Conservation (phyloP, 2,113 vertebrate genomes). For the Oophaga pumilio region DNA sequence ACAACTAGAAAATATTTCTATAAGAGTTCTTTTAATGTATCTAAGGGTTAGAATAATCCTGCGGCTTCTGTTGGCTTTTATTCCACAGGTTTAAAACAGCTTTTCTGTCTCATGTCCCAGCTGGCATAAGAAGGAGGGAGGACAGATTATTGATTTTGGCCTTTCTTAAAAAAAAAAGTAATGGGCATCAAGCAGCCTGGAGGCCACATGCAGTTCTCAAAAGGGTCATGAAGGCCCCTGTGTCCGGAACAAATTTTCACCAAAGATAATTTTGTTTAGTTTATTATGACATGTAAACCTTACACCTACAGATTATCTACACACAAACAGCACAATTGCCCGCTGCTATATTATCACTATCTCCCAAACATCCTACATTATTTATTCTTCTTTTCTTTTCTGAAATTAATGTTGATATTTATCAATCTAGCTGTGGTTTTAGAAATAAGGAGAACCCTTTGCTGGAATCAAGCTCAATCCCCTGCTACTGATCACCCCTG, state of each 20-base stretch:
- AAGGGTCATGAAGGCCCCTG: conserved; percentile 28
- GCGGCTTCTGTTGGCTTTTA: not conserved
- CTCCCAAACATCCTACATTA: not conserved
- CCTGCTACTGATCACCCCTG: conserved; percentile 36
- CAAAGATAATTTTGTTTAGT: not conserved
- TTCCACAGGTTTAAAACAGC: conserved; percentile 15
- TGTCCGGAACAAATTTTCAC: conserved; percentile 8
- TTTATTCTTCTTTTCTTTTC: not conserved
- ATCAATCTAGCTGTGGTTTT: not conserved
- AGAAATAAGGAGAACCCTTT: conserved; percentile 6
- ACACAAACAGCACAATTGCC: not conserved
- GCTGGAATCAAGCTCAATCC: conserved; percentile 9
- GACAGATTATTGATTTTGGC: conserved; percentile 22
- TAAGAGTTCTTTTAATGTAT: not conserved
- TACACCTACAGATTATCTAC: not conserved
- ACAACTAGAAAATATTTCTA: not conserved
- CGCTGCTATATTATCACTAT: not conserved
- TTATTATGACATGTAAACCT: not conserved
- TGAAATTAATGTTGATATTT: not conserved
- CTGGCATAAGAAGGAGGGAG: conserved; percentile 13
- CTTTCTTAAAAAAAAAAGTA: not conserved
- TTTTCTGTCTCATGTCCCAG: conserved; percentile 24
- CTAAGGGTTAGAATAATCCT: not conserved
- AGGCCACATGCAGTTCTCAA: not conserved
- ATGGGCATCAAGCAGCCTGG: conserved; percentile 8